Evolutionary conservation across 2,113 vertebrate species (phyloP), one percentile per base, ranked within the genome.

Genomic region (Rhea pennata): DNA sequence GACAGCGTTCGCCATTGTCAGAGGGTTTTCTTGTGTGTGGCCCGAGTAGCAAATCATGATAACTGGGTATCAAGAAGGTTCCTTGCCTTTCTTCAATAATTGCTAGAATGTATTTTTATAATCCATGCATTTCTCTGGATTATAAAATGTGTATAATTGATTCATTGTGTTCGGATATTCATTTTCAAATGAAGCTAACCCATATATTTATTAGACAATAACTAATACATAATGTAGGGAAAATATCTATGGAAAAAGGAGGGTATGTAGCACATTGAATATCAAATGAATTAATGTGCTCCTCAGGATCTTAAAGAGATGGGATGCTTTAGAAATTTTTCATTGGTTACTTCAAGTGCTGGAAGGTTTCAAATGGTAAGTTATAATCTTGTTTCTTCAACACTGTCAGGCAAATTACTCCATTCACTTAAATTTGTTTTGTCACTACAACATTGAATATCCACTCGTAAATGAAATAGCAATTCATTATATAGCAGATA

Each of bases 401-500:
- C 16, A 17, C 19, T 87, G 33, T 72, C 39, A 77, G 65, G 64
- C 42, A 13, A 69, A 15, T n/a, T 80, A 22, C 33, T 96, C 15
- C 8, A 44, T 44, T 95, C 23, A 50, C 21, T 82, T 50, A 85
- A 42, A 70, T 33, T 71, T 85, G 19, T 22, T 17, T 72, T 94
- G 51, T 95, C 50, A 58, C 40, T 67, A 65, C 61, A 64, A 53
- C 78, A 84, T 23, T 75, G 51, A 79, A 13, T 72, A 70, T 53
- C 95, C 21, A 69, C 75, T 87, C 96, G 19, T 75, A 96, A 93
- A 81, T 66, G 46, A 76, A 92, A 85, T 44, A 44, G 58, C 16
- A 82, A 51, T 72, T 93, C 46, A 44, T 84, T 91, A 22, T 77
- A 75, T 92, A 81, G 40, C 22, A 4, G 74, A 46, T 80, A 61